A percentile compares a stretch with the other conserved stretches of the same genome.
Conservation (phyloP, 2,888 invertebrate species). For the Noctua janthe region DNA sequence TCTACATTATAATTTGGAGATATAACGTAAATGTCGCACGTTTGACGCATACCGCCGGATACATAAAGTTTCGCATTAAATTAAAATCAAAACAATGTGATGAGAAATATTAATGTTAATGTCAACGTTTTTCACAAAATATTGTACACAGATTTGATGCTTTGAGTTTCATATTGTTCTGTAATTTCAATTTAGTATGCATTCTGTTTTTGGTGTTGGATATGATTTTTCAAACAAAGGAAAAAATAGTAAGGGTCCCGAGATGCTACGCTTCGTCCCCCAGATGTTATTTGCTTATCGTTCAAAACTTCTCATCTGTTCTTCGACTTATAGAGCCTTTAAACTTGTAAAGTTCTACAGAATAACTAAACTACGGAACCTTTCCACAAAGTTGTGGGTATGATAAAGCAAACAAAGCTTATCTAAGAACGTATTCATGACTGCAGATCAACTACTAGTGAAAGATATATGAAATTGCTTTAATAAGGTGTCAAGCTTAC, state of each 20-base stretch:
- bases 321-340: background rate
- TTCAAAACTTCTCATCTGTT: background rate
- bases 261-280: background rate
- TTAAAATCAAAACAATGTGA: constrained; percentile 51
- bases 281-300: background rate
- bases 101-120: constrained; percentile 15
- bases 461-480: constrained; percentile 38
- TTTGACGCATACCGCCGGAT: constrained; percentile 42
- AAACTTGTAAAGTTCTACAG: background rate
- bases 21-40: constrained; percentile 39
- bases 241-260: background rate
- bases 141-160: background rate
- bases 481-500: constrained; percentile 26
- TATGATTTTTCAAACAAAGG: background rate
- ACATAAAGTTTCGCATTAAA: constrained; percentile 37
- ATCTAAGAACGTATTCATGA: background rate
- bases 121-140: background rate
- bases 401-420: constrained; percentile 13
- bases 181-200: background rate
- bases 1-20: constrained; percentile 38
- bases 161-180: constrained; percentile 4
- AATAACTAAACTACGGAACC: background rate
- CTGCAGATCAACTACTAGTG: constrained; percentile 9
- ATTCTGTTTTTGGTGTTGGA: background rate
- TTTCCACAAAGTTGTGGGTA: background rate